Percentiles rank a stretch among this genome's conserved stretches.
Evolutionary conservation across 2,888 invertebrate genomes (phyloP).

Genomic region (Pyrgus malvae): DNA sequence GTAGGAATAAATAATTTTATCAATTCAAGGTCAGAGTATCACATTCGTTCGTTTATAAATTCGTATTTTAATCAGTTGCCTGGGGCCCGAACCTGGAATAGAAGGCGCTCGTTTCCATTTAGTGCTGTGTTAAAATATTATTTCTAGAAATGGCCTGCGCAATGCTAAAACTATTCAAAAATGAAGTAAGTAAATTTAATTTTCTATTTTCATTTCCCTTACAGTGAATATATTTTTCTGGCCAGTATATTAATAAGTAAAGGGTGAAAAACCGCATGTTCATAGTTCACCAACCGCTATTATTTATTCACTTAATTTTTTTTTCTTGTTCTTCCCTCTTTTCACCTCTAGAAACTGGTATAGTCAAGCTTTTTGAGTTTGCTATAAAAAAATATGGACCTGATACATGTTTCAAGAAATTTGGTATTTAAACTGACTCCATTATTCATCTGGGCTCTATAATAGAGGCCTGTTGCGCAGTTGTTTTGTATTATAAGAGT

Average conservation of each 20-base stretch:
- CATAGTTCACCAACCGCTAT: no score
- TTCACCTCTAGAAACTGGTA: no score
- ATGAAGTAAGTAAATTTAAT: conserved; percentile 62
- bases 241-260: no score
- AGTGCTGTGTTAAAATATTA: conserved; percentile 34
- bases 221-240: background rate
- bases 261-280: background rate
- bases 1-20: conserved; percentile 71
- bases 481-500: conserved; percentile 44
- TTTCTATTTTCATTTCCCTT: background rate
- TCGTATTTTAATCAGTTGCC: conserved; percentile 72
- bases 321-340: no score
- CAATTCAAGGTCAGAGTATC: conserved; percentile 69
- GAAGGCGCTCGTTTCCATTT: conserved; percentile 46
- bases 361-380: no score
- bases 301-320: no score
- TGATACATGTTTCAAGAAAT: conserved; percentile 54
- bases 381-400: conserved; percentile 33
- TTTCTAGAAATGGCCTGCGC: conserved; percentile 58
- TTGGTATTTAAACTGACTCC: conserved; percentile 58
- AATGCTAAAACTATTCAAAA: conserved; percentile 70
- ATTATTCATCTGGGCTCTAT: conserved; percentile 50
- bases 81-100: conserved; percentile 49
- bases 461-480: conserved; percentile 50
- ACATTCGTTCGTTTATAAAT: conserved; percentile 38